phyloP scores from a whole-genome alignment of 2,888 invertebrate species.

The Pelosia muscerda region DNA sequence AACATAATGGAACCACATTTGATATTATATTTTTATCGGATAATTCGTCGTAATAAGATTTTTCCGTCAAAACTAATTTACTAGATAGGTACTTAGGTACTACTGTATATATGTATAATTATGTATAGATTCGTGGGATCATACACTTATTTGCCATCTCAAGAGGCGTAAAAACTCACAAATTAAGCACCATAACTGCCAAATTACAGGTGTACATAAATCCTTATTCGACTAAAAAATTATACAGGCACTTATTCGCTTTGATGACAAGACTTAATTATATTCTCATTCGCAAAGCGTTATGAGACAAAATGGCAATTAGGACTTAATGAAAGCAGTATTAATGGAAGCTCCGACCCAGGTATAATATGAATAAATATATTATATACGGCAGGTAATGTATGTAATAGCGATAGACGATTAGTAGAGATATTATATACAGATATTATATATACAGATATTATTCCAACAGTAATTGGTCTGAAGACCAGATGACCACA shows the following conservation, averaged over 20 bases:
- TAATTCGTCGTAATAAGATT: no score
- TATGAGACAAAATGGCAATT: conserved; percentile 48
- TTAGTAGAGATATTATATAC: background rate
- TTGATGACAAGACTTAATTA: conserved; percentile 35
- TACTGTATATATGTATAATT: no score
- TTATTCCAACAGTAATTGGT: no score
- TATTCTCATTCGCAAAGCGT: conserved; percentile 35
- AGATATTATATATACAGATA: no score
- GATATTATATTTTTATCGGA: no score
- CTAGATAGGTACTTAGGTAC: no score
- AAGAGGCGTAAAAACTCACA: background rate
- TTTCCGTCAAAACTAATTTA: no score
- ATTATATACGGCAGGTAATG: background rate
- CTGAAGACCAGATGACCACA: background rate
- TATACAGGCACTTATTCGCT: conserved; percentile 27
- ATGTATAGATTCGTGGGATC: no score
- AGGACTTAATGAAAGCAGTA: conserved; percentile 39
- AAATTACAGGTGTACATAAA: background rate
- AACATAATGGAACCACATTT: no score
- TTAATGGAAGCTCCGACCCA: conserved; percentile 27
- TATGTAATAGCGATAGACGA: background rate
- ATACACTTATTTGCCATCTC: background rate
- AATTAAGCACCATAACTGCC: background rate
- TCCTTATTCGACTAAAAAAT: conserved; percentile 15
- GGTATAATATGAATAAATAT: conserved; percentile 7